Base-by-base conservation (phyloP, 1,140 invertebrate species). In the Zaprionus nigranus region DNA sequence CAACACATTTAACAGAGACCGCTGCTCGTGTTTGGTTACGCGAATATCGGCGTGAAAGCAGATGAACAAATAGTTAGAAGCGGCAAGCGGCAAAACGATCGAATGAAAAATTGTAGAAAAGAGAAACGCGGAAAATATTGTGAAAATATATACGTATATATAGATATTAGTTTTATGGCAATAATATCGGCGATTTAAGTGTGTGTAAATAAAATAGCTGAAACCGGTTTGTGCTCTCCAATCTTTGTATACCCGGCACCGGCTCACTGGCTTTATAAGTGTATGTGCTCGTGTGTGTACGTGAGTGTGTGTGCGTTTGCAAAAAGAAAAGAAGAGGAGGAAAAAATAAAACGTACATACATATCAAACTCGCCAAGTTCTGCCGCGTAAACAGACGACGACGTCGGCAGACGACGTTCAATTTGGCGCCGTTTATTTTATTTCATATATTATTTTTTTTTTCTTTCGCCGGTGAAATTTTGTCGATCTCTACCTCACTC, bases 341-440 rank as follows among this genome's bases (percentile, higher is more conserved):
- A 36, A 36, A 79, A 82, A 56, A 78, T 60, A 81, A 49, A 66
- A 61, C 40, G 59, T 51, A 59, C 11, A 53, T 40, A 58, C 11
- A 53, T 40, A 58, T 58, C 49, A 51, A 34, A 70, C 56, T 72
- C 62, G 64, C 64, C 53, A 70, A 70, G 73, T 75, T 75, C 67
- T 75, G 73, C 73, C 73, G 73, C 73, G 73, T 75, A 75, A 75
- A 75, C 76, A 81, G 78, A 64, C 72, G 66, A 77, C 54, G 74
- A 79, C 67, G 46, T 69, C 71, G 46, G 75, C 71, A 76, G 58
- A 71, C 59, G 68, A 73, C 79, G 65, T 76, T 56, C 12, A 85
- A 79, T 88, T 87, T 88, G 83, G 83, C 83, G 80, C 83, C 82
- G 81, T 88, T 86, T 46, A 46, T 17, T 46, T 17, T 20, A 46